These are phyloP conservation scores for Drosophila tani DNA, from an alignment of 1,140 invertebrate species.

Conservation along the genomic window DNA sequence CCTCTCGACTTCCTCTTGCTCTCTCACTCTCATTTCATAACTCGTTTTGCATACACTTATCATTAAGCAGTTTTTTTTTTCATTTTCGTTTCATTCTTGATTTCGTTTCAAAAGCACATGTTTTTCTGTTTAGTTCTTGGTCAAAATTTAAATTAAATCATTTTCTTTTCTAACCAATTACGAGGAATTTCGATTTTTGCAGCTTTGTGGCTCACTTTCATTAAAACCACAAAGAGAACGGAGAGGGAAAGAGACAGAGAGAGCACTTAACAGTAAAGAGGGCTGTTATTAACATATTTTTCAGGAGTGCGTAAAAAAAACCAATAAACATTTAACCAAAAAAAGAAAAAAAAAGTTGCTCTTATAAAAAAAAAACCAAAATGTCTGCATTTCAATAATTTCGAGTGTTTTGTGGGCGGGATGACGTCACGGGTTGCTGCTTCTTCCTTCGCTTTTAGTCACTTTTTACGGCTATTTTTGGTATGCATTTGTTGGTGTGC, in stretches of 20 bases:
- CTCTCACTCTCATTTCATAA: constrained; percentile 47
- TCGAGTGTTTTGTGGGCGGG: constrained; percentile 56
- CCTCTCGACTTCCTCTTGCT: constrained; percentile 18
- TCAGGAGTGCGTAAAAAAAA: constrained; percentile 33
- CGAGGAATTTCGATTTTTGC: constrained; percentile 41
- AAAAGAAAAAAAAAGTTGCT: constrained; percentile 47
- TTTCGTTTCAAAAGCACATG: constrained; percentile 18
- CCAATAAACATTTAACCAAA: constrained; percentile 47
- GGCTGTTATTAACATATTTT: constrained; percentile 53
- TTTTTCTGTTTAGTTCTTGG: constrained; percentile 11
- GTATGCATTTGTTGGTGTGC: constrained; percentile 28
- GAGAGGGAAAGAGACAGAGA: constrained; percentile 18
- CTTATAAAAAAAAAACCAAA: constrained; percentile 25
- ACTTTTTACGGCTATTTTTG: constrained; percentile 43
- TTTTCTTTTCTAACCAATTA: constrained; percentile 30
- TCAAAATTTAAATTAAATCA: constrained; percentile 31
- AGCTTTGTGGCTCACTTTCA: constrained; percentile 62
- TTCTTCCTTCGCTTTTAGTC: constrained; percentile 10
- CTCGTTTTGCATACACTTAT: constrained; percentile 19
- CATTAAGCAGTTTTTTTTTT: constrained; percentile 19
- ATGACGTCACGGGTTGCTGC: constrained; percentile 59
- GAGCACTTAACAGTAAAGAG: constrained; percentile 25
- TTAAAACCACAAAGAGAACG: constrained; percentile 41
- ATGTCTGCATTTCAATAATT: constrained; percentile 58
- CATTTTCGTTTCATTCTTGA: constrained; percentile 7